Evolutionary conservation across 1,140 invertebrate genomes (phyloP).

Genomic region (Cepaea nemoralis): DNA sequence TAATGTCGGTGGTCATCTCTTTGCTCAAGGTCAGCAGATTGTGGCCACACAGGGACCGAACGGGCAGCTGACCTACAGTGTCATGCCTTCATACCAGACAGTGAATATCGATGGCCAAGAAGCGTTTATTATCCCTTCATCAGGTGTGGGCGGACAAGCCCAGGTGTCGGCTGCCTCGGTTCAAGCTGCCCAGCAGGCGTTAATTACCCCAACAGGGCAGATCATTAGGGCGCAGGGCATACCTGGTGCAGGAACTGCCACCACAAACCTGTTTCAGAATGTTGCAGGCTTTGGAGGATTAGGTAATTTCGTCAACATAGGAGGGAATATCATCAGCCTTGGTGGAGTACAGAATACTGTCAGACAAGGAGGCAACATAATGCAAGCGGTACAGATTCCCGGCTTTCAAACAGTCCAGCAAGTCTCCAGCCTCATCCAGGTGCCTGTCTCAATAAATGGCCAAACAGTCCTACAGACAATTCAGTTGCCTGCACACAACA

Average conservation of each 20-base stretch:
- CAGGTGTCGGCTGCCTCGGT: conserved; percentile 71
- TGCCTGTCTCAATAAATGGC: conserved; percentile 89
- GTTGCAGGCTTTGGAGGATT: conserved; percentile 69
- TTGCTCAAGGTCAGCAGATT: conserved; percentile 64
- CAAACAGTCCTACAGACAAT: conserved; percentile 76
- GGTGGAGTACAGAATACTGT: conserved; percentile 46
- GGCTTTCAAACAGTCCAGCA: conserved; percentile 53
- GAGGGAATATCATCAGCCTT: conserved; percentile 51
- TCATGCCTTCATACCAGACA: conserved; percentile 82
- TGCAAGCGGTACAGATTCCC: conserved; percentile 82
- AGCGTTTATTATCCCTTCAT: conserved; percentile 85
- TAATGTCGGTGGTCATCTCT: conserved; percentile 52
- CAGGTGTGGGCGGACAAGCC: conserved; percentile 41
- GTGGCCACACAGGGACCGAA: conserved; percentile 71
- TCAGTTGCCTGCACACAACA: conserved; percentile 53
- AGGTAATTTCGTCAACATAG: conserved; percentile 58
- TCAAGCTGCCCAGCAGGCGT: conserved; percentile 48
- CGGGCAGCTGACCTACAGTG: conserved; percentile 76
- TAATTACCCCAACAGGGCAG: conserved; percentile 77
- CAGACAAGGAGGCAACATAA: conserved; percentile 53
- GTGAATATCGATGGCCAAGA: conserved; percentile 93
- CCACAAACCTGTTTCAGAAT: conserved; percentile 43
- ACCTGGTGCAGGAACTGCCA: conserved; percentile 33
- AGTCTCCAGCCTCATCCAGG: conserved; percentile 62
- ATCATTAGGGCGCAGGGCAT: conserved; percentile 75